A percentile compares a stretch with the other conserved stretches of the same genome.
Conservation (phyloP, 30 jellyfish, hydroid and myxozoan genomes). For the Hydractinia symbiolongicarpus region DNA sequence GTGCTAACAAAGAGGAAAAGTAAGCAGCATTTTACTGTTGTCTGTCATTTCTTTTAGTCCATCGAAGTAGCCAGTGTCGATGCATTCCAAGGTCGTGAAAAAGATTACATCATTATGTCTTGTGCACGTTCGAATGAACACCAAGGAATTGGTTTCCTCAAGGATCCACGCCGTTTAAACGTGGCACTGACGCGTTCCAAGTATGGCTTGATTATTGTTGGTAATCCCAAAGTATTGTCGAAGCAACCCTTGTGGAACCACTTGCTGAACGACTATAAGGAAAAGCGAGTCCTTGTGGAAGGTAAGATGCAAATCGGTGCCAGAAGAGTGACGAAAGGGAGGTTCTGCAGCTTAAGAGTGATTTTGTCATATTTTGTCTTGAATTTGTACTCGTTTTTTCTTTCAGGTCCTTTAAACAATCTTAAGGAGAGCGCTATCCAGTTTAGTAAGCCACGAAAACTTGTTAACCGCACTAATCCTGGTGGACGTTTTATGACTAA, state of each 20-base stretch:
- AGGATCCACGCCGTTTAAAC: slow-evolving; percentile 96
- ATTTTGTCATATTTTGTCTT: not conserved
- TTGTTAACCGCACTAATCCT: slow-evolving; percentile 87
- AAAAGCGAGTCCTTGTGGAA: slow-evolving; percentile 90
- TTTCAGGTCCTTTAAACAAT: slow-evolving; percentile 85
- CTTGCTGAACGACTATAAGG: slow-evolving; percentile 93
- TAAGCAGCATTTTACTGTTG: not conserved
- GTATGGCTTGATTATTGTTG: slow-evolving; percentile 94
- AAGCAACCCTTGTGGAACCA: slow-evolving; percentile 97
- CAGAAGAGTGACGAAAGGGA: not conserved
- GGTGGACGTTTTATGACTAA: slow-evolving; percentile 98
- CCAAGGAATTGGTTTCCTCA: slow-evolving; percentile 98
- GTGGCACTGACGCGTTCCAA: slow-evolving; percentile 98
- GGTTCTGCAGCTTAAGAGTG: not conserved
- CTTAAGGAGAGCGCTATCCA: slow-evolving; percentile 93
- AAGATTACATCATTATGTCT: slow-evolving; percentile 98
- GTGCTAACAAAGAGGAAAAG: too few relatives aligned
- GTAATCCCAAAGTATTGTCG: slow-evolving; percentile 94
- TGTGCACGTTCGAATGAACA: slow-evolving; percentile 99
- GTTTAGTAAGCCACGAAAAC: slow-evolving; percentile 95
- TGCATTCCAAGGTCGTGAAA: slow-evolving; percentile 99
- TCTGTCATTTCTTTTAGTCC: slow-evolving; percentile 34
- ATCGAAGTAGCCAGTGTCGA: slow-evolving; percentile 99
- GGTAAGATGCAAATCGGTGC: slow-evolving; percentile 35
- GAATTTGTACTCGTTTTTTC: not conserved